Percentiles rank a stretch among this genome's conserved stretches.
These are phyloP conservation scores for Andrena trimmerana DNA, from an alignment of 2,888 invertebrate genomes.

Conservation along the genomic window DNA sequence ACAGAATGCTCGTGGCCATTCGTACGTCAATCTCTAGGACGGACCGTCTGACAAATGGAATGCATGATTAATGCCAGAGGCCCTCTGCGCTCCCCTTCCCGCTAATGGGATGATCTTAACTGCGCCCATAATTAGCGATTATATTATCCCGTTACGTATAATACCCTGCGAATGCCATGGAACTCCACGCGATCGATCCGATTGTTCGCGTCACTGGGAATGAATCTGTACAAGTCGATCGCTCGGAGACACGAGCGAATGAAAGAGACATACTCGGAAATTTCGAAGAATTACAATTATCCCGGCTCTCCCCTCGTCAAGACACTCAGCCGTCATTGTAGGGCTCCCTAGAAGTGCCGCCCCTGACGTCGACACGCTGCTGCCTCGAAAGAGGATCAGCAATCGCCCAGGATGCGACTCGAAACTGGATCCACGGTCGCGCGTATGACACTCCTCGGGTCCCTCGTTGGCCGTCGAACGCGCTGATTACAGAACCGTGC, in stretches of 20 bases:
- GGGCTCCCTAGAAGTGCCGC: no score
- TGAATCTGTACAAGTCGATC: neutral
- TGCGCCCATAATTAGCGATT: constrained; percentile 41
- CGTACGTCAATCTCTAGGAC: constrained; percentile 53
- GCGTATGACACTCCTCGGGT: constrained; percentile 20
- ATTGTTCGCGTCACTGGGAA: neutral
- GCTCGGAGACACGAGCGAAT: no score
- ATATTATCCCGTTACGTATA: constrained; percentile 17
- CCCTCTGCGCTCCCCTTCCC: neutral
- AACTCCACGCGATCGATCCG: neutral
- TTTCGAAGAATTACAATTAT: no score
- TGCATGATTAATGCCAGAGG: constrained; percentile 49
- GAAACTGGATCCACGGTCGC: constrained; percentile 8
- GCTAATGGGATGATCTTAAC: constrained; percentile 45
- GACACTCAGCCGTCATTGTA: no score
- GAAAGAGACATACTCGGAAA: no score
- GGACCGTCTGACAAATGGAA: constrained; percentile 56
- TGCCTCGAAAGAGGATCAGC: constrained; percentile 21
- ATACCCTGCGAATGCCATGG: neutral
- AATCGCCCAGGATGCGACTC: constrained; percentile 2
- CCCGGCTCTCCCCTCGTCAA: no score
- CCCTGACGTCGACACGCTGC: no score
- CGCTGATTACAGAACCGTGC: constrained; percentile 31
- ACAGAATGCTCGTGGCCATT: constrained; percentile 52
- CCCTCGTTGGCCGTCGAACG: neutral